A percentile compares a stretch with the other conserved stretches of the same genome.
Evolutionary conservation across 2,888 invertebrate genomes (phyloP).

Genomic region (Andricus quercusramuli): DNA sequence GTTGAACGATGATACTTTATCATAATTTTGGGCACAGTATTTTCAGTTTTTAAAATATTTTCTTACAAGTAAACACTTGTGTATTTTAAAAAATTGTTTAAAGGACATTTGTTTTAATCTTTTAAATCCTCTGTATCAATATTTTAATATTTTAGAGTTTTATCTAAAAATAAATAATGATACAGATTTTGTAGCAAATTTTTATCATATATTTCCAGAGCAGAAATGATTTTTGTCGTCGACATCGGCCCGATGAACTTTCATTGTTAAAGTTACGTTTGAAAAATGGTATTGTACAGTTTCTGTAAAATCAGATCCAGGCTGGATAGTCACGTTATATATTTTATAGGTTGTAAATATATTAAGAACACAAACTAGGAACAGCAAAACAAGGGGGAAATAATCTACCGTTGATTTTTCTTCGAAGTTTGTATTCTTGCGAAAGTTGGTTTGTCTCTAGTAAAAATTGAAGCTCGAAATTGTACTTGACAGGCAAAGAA

Average conservation of each 20-base stretch:
- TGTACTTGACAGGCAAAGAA: constrained; percentile 3
- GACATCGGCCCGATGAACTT: constrained; percentile 28
- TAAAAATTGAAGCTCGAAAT: not conserved
- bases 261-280: constrained; percentile 32
- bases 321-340: constrained; percentile 71
- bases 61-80: too few species aligned
- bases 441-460: constrained; percentile 7
- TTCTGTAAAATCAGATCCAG: constrained; percentile 72
- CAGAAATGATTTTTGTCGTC: constrained; percentile 16
- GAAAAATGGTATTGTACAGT: constrained; percentile 66
- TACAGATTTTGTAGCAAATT: not conserved
- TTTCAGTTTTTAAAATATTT: not conserved
- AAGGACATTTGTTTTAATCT: not conserved
- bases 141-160: constrained; percentile 13
- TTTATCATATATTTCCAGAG: not conserved
- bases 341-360: constrained; percentile 75
- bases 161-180: constrained; percentile 4
- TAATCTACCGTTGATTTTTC: constrained; percentile 14
- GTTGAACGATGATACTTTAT: constrained; percentile 6
- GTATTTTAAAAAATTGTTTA: not conserved
- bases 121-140: not conserved
- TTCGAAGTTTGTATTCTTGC: not conserved
- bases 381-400: constrained; percentile 4
- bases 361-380: constrained; percentile 30
- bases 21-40: not conserved